Conservation (phyloP, 2,797 vertebrate genomes). For the Muscicapa comitata region DNA sequence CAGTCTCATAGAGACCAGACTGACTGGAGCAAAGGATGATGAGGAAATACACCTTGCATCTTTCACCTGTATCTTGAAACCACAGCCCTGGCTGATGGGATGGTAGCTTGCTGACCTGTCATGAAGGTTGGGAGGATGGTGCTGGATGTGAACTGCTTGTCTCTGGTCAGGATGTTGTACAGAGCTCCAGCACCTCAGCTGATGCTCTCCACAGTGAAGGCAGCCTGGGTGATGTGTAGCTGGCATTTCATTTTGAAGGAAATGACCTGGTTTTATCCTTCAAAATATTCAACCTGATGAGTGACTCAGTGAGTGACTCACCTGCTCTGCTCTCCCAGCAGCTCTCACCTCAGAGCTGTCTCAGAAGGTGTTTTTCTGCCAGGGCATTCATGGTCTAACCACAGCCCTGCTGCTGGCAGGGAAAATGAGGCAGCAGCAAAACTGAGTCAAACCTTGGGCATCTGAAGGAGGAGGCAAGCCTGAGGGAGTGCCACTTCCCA, state of each 20-base stretch:
- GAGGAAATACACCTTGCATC: neutral
- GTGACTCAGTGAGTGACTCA: constrained; percentile 6
- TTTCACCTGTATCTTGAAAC: neutral
- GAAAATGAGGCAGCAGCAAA: neutral
- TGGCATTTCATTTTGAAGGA: neutral
- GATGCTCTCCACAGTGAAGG: neutral
- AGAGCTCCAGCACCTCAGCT: neutral
- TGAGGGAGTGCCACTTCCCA: neutral
- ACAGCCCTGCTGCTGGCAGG: neutral
- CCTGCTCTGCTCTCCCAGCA: neutral
- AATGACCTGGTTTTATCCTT: neutral
- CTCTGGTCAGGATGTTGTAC: neutral
- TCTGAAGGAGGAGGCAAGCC: neutral
- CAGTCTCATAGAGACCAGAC: neutral
- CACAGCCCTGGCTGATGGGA: neutral
- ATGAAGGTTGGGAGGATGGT: neutral
- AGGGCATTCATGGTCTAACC: neutral
- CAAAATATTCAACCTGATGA: neutral
- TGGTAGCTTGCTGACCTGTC: neutral
- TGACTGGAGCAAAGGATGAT: neutral
- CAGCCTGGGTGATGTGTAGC: fast-evolving
- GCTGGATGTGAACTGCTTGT: neutral
- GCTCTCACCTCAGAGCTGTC: neutral
- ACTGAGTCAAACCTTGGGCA: neutral
- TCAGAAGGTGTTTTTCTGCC: neutral